These are phyloP conservation scores for Standfussiana lucernea DNA, from an alignment of 2,888 invertebrate genomes.

Conservation along the genomic window DNA sequence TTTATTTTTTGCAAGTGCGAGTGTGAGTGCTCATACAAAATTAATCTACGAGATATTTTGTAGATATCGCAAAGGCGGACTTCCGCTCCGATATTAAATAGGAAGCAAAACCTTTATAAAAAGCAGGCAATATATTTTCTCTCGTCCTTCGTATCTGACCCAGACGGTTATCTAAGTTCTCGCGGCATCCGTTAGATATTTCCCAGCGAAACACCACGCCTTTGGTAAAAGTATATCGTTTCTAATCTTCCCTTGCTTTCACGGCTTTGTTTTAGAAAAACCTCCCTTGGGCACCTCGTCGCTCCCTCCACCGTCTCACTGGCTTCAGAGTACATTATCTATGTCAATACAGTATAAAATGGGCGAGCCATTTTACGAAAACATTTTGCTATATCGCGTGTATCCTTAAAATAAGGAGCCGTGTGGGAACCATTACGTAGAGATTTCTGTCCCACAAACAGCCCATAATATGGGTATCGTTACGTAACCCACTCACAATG, in stretches of 20 bases:
- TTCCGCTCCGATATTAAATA: conserved; percentile 49
- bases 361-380: conserved; percentile 85
- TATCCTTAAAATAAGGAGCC: conserved; percentile 85
- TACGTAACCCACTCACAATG: conserved; percentile 66
- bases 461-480: conserved; percentile 74
- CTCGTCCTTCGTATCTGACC: conserved; percentile 70
- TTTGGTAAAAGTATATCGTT: conserved; percentile 81
- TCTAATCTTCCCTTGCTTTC: conserved; percentile 83
- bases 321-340: conserved; percentile 85
- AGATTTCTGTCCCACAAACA: conserved; percentile 83
- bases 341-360: conserved; percentile 86
- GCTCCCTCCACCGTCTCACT: conserved; percentile 71
- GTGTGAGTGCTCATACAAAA: background rate
- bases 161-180: conserved; percentile 72
- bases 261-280: conserved; percentile 85
- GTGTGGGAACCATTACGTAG: conserved; percentile 84
- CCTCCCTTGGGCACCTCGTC: conserved; percentile 76
- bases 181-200: conserved; percentile 75
- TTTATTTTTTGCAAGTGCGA: background rate
- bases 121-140: conserved; percentile 65
- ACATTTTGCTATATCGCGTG: conserved; percentile 87
- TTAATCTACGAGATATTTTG: conserved; percentile 25
- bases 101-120: conserved; percentile 47
- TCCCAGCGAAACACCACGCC: conserved; percentile 72
- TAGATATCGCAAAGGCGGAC: conserved; percentile 19